Evolutionary conservation across 2,797 vertebrate genomes (phyloP).

Genomic region (Decapterus maruadsi): DNA sequence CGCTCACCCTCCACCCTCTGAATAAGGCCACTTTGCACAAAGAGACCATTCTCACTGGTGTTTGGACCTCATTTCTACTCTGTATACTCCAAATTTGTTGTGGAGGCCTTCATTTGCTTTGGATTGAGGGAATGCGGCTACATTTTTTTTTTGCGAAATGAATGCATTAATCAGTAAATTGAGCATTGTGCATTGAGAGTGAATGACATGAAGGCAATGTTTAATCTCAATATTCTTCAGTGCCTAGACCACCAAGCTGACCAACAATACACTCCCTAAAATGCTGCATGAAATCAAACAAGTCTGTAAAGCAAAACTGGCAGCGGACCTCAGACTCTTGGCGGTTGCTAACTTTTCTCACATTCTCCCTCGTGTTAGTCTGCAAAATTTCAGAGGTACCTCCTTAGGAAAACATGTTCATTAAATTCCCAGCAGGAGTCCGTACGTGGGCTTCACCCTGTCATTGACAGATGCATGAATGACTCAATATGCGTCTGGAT

Average conservation of each 20-base stretch:
- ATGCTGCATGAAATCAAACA: conserved; percentile 62
- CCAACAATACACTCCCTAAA: conserved; percentile 28
- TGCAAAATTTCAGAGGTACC: conserved; percentile 63
- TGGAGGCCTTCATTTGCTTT: conserved; percentile 39
- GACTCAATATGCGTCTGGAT: conserved; percentile 79
- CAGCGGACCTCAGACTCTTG: conserved; percentile 47
- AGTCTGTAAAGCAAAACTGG: conserved; percentile 57
- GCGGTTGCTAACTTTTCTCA: conserved; percentile 61
- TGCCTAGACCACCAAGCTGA: conserved; percentile 42
- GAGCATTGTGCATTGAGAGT: background rate
- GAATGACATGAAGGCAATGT: conserved; percentile 31
- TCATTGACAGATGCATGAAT: conserved; percentile 78
- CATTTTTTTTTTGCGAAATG: conserved; percentile 18
- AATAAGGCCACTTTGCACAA: conserved; percentile 65
- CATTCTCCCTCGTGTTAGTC: conserved; percentile 56
- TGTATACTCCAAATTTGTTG: conserved; percentile 25
- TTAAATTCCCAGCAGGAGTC: conserved; percentile 76
- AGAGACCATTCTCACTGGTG: conserved; percentile 61
- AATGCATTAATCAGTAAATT: conserved; percentile 18
- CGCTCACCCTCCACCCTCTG: conserved; percentile 43
- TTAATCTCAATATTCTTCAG: conserved; percentile 22
- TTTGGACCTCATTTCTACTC: conserved; percentile 40
- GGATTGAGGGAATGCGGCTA: conserved; percentile 16
- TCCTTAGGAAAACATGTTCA: conserved; percentile 76
- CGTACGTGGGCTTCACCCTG: conserved; percentile 61